phyloP scores from a whole-genome alignment of 2,888 invertebrate genomes.

The Drosophila parthenogenetica region DNA sequence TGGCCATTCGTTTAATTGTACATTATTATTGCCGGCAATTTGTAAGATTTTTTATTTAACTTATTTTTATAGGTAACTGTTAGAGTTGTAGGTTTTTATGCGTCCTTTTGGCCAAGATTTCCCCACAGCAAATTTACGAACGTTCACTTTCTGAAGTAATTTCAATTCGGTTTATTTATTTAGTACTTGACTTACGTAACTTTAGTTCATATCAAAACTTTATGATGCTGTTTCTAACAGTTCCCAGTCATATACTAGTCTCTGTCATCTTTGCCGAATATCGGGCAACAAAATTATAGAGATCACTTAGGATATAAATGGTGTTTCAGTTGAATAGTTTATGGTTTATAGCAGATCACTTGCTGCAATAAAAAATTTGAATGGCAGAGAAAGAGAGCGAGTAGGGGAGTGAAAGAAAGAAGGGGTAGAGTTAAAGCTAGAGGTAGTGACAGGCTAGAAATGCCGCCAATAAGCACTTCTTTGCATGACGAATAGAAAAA shows the following conservation, averaged over 20 bases:
- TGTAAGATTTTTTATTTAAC: too few species aligned
- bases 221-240: slow-evolving; percentile 36
- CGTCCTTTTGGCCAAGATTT: too few species aligned
- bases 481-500: slow-evolving; percentile 79
- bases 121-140: too few species aligned
- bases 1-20: too few species aligned
- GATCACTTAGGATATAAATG: slow-evolving; percentile 44
- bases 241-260: slow-evolving; percentile 37
- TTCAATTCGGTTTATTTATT: too few species aligned
- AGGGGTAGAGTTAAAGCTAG: background rate
- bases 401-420: background rate
- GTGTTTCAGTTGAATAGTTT: slow-evolving; percentile 38
- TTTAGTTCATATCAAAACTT: background rate
- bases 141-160: too few species aligned
- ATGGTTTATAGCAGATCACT: slow-evolving; percentile 72
- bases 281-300: slow-evolving; percentile 59
- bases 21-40: too few species aligned
- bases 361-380: slow-evolving; percentile 71
- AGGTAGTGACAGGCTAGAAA: slow-evolving; percentile 24
- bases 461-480: slow-evolving; percentile 69
- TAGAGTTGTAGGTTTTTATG: too few species aligned
- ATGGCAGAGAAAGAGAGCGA: slow-evolving; percentile 33
- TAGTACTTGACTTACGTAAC: too few species aligned
- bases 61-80: too few species aligned
- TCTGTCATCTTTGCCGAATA: slow-evolving; percentile 39